A percentile compares a stretch with the other conserved stretches of the same genome.
Conservation (phyloP, 1,140 invertebrate species). For the Riptortus pedestris region DNA sequence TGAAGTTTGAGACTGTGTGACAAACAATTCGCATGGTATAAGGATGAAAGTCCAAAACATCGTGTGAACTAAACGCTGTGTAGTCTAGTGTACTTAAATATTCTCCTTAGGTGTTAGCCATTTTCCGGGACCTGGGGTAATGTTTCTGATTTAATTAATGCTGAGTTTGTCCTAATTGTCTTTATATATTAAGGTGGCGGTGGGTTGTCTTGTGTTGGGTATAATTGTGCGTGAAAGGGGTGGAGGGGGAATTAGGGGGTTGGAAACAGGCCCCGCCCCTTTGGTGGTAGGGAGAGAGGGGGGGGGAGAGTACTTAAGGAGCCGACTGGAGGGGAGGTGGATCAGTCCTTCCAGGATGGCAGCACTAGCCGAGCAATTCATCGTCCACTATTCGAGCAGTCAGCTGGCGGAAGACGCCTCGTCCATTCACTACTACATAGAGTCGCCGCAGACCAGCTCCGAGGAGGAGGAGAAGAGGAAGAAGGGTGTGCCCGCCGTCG, state of each 20-base stretch:
- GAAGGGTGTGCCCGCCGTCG: slow-evolving; percentile 58
- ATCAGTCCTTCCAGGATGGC: neutral
- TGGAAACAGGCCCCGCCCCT: neutral
- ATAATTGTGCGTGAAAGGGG: too few species aligned
- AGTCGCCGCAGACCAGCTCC: neutral
- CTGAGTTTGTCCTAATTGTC: too few species aligned
- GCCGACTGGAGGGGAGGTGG: neutral
- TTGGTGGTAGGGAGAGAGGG: neutral
- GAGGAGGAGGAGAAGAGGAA: slow-evolving; percentile 17
- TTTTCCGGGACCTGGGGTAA: too few species aligned
- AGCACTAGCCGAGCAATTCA: neutral
- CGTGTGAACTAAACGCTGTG: too few species aligned
- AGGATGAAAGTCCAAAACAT: too few species aligned
- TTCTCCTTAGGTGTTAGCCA: too few species aligned
- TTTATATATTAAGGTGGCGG: too few species aligned
- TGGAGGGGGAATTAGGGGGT: neutral
- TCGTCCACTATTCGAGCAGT: neutral
- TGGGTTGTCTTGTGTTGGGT: neutral
- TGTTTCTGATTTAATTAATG: too few species aligned
- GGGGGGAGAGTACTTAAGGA: neutral
- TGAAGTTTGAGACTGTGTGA: too few species aligned
- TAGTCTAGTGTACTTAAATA: too few species aligned
- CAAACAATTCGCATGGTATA: too few species aligned
- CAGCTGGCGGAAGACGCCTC: neutral
- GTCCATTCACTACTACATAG: neutral